A percentile compares a stretch with the other conserved stretches of the same genome.
Evolutionary conservation across 2,113 vertebrate species (phyloP).

Genomic region (Mesembrinibis cayennensis): DNA sequence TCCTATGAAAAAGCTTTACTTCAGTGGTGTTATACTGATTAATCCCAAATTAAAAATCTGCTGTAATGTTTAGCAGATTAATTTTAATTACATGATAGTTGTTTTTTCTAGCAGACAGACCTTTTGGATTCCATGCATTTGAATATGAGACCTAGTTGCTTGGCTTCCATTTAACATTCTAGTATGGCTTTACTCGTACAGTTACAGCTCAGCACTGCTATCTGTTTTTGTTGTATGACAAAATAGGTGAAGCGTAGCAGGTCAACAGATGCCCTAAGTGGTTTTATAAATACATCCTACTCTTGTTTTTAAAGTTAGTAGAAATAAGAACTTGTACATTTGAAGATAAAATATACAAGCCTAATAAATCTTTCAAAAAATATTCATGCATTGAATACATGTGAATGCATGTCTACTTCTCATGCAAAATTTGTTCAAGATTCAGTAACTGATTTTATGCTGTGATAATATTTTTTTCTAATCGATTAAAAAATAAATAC

Average conservation of each 20-base stretch:
- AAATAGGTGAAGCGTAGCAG: neutral
- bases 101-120: neutral
- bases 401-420: neutral
- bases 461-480: neutral
- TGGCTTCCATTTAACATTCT: neutral
- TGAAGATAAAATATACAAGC: neutral
- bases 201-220: neutral
- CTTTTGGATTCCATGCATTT: neutral
- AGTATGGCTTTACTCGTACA: neutral
- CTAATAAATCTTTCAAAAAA: neutral
- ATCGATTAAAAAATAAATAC: conserved; percentile 55
- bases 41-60: neutral
- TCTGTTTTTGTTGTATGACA: neutral
- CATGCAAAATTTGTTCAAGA: neutral
- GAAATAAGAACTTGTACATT: neutral
- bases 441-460: neutral
- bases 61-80: neutral
- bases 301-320: neutral
- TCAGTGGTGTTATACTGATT: neutral
- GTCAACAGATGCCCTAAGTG: neutral
- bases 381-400: neutral
- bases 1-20: neutral
- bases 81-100: neutral
- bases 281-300: neutral
- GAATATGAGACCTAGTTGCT: neutral